Base-by-base conservation (phyloP, 2,797 vertebrate genomes). In the Neosilurus mollespiculum region DNA sequence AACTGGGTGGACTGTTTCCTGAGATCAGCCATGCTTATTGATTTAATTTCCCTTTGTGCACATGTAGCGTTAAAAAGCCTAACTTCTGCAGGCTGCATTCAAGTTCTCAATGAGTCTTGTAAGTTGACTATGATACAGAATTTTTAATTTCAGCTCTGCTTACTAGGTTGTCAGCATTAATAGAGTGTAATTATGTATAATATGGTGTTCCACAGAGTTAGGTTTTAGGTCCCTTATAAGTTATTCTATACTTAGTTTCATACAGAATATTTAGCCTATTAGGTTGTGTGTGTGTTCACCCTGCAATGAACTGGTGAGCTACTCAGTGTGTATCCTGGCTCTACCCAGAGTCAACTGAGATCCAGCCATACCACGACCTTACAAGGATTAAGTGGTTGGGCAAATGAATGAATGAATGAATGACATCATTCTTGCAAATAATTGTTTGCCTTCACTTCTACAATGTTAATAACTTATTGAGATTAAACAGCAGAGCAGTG, bases 11-110 rank as follows among this genome's bases (percentile, higher is more conserved):
- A 72, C 62, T 73, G 65, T 62, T 81, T 81, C 24, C 64, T 81
- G 56, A 84, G 70, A 84, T 76, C 62, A 22, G 18, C 78, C 70
- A 61, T 61, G 16, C 62, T 73, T 80, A 73, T 58, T 66, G 62
- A 66, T 75, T 58, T 54, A 73, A 16, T 34, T 30, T 81, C 65
- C 65, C 51, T 70, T 69, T 56, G 51, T 80, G 34, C 22, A 34
- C 26, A 34, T 54, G 62, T 26, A 56, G 18, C 54, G 26, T n/a
- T 49, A 49, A 16, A 20, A 26, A 11, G 22, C n/a, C 51, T 77
- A 0, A 56, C n/a, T 77, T 43, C 22, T 24, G 49, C 4, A 43
- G 20, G 62, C 43, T 64, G 76, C 14, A 6, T 56, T 67, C 51
- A 51, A 65, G 59, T 53, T 78, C 15, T n/a, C 11, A 11, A 43